These are phyloP conservation scores for Dione vanillae DNA, from an alignment of 2,888 invertebrate genomes.

Conservation along the genomic window DNA sequence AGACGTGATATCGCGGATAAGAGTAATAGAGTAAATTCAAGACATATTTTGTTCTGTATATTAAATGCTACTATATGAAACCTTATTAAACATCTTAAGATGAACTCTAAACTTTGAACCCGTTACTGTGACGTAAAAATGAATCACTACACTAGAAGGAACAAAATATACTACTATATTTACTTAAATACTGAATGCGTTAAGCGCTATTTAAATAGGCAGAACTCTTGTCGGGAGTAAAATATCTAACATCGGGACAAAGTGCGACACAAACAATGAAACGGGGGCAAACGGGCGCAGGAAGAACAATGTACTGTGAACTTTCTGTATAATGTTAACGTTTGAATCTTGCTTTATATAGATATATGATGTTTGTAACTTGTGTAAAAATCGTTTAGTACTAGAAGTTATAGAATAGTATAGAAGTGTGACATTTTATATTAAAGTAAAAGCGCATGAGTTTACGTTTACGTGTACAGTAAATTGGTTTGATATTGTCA, in stretches of 20 bases:
- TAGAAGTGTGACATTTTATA: not conserved
- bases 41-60: too few relatives aligned
- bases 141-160: not conserved
- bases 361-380: not conserved
- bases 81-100: too few relatives aligned
- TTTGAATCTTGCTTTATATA: not conserved
- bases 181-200: not conserved
- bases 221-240: constrained; percentile 16
- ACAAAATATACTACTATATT: not conserved
- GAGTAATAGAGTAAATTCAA: too few relatives aligned
- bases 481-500: too few relatives aligned
- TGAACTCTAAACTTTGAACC: not conserved
- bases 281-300: constrained; percentile 28
- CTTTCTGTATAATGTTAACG: not conserved
- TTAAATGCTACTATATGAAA: too few relatives aligned
- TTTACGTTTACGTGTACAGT: too few relatives aligned
- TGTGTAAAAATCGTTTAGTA: constrained; percentile 10
- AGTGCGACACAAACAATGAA: constrained; percentile 28
- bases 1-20: too few relatives aligned
- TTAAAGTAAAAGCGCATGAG: too few relatives aligned
- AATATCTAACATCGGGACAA: constrained; percentile 28
- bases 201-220: constrained; percentile 13
- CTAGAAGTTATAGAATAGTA: not conserved
- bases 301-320: constrained; percentile 22
- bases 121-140: not conserved